These are phyloP conservation scores for Spodoptera frugiperda DNA, from an alignment of 1,140 invertebrate species.

Conservation along the genomic window DNA sequence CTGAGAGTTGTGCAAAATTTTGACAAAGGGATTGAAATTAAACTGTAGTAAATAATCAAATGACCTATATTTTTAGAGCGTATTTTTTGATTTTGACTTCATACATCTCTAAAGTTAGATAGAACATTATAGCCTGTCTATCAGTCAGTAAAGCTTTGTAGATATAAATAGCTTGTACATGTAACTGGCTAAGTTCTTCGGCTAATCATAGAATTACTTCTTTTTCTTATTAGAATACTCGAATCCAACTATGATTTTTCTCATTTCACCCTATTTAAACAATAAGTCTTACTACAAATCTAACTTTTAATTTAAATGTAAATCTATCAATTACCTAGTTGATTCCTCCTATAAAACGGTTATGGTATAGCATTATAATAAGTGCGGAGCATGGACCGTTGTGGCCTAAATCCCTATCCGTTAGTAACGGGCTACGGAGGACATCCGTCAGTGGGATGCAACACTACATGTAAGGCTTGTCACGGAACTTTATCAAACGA, in stretches of 20 bases:
- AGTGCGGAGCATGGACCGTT: slow-evolving; percentile 52
- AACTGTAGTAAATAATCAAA: background rate
- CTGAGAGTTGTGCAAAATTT: background rate
- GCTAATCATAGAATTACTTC: too few relatives aligned
- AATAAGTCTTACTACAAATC: too few relatives aligned
- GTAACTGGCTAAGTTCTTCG: too few relatives aligned
- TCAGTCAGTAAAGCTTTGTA: too few relatives aligned
- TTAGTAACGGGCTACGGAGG: slow-evolving; percentile 60
- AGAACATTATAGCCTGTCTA: too few relatives aligned
- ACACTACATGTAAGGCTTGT: background rate
- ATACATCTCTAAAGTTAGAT: too few relatives aligned
- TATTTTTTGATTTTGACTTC: too few relatives aligned
- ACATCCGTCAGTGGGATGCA: slow-evolving; percentile 58
- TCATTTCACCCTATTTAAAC: too few relatives aligned
- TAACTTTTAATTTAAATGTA: background rate
- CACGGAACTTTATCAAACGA: slow-evolving; percentile 6
- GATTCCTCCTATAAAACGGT: slow-evolving; percentile 8
- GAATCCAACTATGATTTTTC: too few relatives aligned
- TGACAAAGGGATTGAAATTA: background rate
- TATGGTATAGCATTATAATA: slow-evolving; percentile 37
- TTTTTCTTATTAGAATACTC: too few relatives aligned
- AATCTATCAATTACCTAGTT: background rate
- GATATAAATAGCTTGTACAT: background rate
- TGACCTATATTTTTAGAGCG: too few relatives aligned
- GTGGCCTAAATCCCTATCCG: slow-evolving; percentile 65